Base-by-base conservation (phyloP, 2,888 invertebrate species). In the Drosophila algonquin region DNA sequence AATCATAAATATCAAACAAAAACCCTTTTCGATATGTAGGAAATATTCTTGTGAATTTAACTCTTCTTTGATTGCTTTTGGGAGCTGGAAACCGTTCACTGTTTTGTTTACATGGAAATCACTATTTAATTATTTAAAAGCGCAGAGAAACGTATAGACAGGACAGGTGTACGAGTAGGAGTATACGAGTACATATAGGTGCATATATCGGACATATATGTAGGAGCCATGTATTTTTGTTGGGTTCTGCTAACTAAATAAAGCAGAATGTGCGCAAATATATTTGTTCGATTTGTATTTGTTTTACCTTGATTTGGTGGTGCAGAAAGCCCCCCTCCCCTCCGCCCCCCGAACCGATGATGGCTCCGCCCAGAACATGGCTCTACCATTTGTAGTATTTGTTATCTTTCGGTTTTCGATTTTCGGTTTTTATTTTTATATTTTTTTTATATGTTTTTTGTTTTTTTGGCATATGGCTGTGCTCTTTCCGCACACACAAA, bases 241-340 rank as follows among this genome's bases (percentile, higher is more conserved):
- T 40, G 40, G 70, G 50, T 45, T 57, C 44, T 70, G 58, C 45
- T 45, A 67, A 69, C 32, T 40, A 69, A 75, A 75, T 69, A 75
- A 59, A 57, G 52, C 63, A 45, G 51, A 57, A 57, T 64, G 62
- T 72, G 85, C 61, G 77, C 76, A 89, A 87, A 87, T 87, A 87
- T 89, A 89, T 88, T 81, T 61, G 76, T 81, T 87, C 80, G 90
- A 76, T 87, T 87, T 83, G 74, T 83, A 81, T 89, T 87, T 87
- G 77, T 82, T 81, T 81, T 86, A 80, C 78, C 77, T 88, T 89
- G 90, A 89, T 89, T 89, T 84, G 82, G 68, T 80, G 80, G 47
- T 63, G 73, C 40, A 40, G n/a, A n/a, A 58, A 52, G 62, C 40
- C 52, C 46, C 21, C 21, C 32, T 50, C 46, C 54, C 21, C 21